Base-by-base conservation (phyloP, 2,888 invertebrate species). In the Panzeria rudis region DNA sequence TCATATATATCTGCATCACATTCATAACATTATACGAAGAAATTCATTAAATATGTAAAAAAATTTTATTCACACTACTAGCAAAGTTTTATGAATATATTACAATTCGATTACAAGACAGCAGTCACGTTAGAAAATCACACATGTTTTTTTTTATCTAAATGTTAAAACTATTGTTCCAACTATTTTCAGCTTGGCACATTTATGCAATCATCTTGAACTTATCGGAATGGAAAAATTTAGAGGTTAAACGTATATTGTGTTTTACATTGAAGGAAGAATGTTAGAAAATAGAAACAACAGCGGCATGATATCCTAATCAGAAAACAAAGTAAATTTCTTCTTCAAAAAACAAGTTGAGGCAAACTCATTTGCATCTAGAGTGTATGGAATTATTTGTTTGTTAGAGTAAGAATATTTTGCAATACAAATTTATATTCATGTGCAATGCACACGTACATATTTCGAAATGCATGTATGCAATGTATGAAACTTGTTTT, bases 171-270 rank as follows among this genome's bases (percentile, higher is more conserved):
- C n/a, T 32, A 56, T 32, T 7, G 69, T 54, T 56, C 7, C 8
- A 15, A 5, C 17, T 54, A 32, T 44, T 41, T 32, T n/a, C 5
- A 56, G 56, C 38, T 44, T 25, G n/a, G 2, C 44, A n/a, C 32
- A 66, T 54, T 66, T 44, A 15, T 66, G 44, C 54, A 66, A 66
- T 76, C 47, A 66, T 66, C 66, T 56, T 44, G 64, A 64, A 56
- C 56, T 76, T 64, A 64, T 64, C 54, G 54, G 35, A 76, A 44
- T 38, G 44, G 54, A 54, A 78, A 38, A 52, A 69, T 52, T 78
- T 52, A 56, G 66, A 72, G 62, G 71, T 72, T 59, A 61, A 47
- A 23, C 32, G 20, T 61, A 47, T 23, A 17, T 47, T 25, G 25
- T 54, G 54, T 15, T 25, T 52, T 15, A 7, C 29, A 50, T n/a